A percentile compares a stretch with the other conserved stretches of the same genome.
Conservation (phyloP, 2,113 vertebrate species). For the Cyanistes caeruleus region DNA sequence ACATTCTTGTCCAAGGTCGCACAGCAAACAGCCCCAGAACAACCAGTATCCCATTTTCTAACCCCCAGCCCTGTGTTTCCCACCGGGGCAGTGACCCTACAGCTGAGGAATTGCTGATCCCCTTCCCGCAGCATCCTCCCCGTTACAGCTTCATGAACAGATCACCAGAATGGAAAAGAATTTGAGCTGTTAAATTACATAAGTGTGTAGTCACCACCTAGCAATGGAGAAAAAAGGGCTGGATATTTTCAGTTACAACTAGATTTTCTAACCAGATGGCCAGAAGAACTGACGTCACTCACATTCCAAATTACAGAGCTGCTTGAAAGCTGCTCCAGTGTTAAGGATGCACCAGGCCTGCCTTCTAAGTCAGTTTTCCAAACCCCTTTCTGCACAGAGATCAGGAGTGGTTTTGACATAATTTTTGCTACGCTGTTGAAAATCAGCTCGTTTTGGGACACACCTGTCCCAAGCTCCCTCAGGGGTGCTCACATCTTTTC, state of each 20-base stretch:
- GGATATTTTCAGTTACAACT: conserved; percentile 72
- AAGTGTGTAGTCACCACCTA: conserved; percentile 69
- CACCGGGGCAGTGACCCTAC: neutral
- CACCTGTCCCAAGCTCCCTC: neutral
- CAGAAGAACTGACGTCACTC: conserved; percentile 73
- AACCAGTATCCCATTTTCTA: neutral
- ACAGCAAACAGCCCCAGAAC: neutral
- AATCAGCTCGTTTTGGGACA: neutral
- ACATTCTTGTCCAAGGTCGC: neutral
- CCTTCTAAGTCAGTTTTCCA: conserved; percentile 25
- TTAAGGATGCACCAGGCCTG: conserved; percentile 50
- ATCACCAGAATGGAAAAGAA: conserved; percentile 68
- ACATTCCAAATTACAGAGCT: conserved; percentile 70
- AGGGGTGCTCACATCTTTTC: neutral
- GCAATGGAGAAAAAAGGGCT: conserved; percentile 70
- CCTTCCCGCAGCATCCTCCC: conserved; percentile 21
- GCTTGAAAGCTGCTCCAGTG: conserved; percentile 58
- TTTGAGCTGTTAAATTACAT: conserved; percentile 70
- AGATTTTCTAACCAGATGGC: conserved; percentile 71
- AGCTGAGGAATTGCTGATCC: neutral
- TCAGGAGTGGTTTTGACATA: neutral
- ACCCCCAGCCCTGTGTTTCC: neutral
- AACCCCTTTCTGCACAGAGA: neutral
- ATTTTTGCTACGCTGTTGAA: neutral
- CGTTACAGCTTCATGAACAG: neutral